phyloP scores from a whole-genome alignment of 2,888 invertebrate species.

The Cerceris ruficornis region DNA sequence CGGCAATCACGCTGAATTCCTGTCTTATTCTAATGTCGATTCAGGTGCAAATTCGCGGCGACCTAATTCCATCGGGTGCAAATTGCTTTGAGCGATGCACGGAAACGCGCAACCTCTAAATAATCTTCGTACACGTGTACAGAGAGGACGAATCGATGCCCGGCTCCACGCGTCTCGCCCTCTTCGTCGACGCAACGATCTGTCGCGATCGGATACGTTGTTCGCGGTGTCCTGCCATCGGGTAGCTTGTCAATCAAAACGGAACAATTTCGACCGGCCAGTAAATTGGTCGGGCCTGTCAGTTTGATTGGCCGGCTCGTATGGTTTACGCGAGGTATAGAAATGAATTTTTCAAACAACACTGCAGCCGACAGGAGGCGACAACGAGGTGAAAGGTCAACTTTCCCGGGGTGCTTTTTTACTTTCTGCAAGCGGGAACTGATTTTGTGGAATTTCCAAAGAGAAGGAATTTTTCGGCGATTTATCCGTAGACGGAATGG shows the following conservation, averaged over 20 bases:
- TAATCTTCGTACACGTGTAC: constrained; percentile 18
- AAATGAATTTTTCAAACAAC: constrained; percentile 49
- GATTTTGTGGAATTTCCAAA: no score
- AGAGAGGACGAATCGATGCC: neutral
- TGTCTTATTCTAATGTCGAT: constrained; percentile 54
- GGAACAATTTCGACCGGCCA: constrained; percentile 56
- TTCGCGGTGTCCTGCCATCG: constrained; percentile 23
- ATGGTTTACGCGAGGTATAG: constrained; percentile 29
- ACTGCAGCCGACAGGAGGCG: neutral
- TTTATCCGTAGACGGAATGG: no score
- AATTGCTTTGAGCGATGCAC: constrained; percentile 31
- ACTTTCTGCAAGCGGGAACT: no score
- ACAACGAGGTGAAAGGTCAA: no score
- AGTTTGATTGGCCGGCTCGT: constrained; percentile 49
- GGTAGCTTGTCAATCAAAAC: constrained; percentile 59
- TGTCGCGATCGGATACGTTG: constrained; percentile 22
- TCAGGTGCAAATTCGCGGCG: constrained; percentile 58
- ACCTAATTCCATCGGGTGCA: constrained; percentile 45
- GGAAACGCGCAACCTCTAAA: constrained; percentile 6
- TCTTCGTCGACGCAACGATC: constrained; percentile 23
- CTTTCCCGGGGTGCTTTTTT: no score
- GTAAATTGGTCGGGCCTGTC: constrained; percentile 49
- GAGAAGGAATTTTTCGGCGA: no score
- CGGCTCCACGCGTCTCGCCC: neutral
- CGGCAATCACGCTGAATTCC: constrained; percentile 22